Evolutionary conservation across 2,113 vertebrate genomes (phyloP).

Genomic region (Acanthisitta chloris): DNA sequence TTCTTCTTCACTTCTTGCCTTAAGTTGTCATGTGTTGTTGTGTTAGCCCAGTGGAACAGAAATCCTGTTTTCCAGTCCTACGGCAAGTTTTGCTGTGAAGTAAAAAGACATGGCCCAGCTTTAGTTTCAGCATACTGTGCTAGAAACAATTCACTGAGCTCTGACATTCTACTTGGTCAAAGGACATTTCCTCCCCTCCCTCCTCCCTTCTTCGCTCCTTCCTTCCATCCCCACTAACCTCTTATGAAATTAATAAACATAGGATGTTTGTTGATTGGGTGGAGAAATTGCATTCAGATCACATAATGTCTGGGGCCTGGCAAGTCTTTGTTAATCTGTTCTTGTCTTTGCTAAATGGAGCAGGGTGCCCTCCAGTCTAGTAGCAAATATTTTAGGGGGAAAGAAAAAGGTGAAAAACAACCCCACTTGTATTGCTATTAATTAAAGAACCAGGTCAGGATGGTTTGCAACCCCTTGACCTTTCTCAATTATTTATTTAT

Average conservation of each 20-base stretch:
- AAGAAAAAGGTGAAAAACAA: not conserved
- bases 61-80: slow-evolving; percentile 10
- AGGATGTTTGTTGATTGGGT: slow-evolving; percentile 32
- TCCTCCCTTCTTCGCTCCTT: not conserved
- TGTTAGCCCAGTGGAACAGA: not conserved
- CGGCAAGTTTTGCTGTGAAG: slow-evolving; percentile 2
- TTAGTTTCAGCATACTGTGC: slow-evolving; percentile 9
- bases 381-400: not conserved
- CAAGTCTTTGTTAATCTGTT: not conserved
- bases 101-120: not conserved
- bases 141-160: slow-evolving; percentile 4
- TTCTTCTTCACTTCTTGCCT: not conserved
- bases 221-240: not conserved
- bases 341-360: slow-evolving; percentile 18
- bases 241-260: slow-evolving; percentile 51
- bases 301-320: slow-evolving; percentile 41
- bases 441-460: not conserved
- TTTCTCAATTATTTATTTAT: not conserved
- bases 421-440: not conserved
- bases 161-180: slow-evolving; percentile 28
- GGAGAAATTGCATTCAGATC: slow-evolving; percentile 52
- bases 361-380: not conserved
- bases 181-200: slow-evolving; percentile 3
- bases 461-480: not conserved
- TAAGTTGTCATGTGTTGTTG: not conserved